Base-by-base conservation (phyloP, 2,888 invertebrate genomes). In the Norana najaformis region DNA sequence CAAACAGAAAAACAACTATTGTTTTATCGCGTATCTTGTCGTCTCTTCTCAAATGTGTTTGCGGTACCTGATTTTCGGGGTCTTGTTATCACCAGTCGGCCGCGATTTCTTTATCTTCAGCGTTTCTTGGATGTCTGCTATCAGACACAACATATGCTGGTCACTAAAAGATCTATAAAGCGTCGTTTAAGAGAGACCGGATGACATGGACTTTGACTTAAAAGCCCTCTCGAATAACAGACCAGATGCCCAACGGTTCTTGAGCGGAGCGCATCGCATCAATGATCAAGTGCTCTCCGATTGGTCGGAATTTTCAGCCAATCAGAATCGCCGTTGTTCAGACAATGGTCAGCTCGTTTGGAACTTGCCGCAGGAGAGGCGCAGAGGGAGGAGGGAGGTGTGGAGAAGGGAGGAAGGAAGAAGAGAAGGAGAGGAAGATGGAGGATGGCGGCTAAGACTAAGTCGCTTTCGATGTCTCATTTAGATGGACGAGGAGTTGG, bases 391-490 rank as follows among this genome's bases (percentile, higher is more conserved):
- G 11, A 16, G 69, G n/a, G 16, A n/a, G 16, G 8, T 4, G n/a
- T n/a, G n/a, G 16, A 13, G 69, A 69, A 16, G n/a, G n/a, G 13
- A 13, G n/a, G 13, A n/a, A 69, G 69, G 69, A n/a, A 16, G 16
- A 2, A 8, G 69, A 69, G n/a, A n/a, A n/a, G 69, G 69, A 2
- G 69, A 69, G 69, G n/a, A n/a, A 16, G 69, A 30, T 11, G 30
- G 8, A n/a, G 69, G n/a, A 69, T 69, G 69, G n/a, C 69, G n/a
- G 69, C 30, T 8, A n/a, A 69, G 69, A n/a, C 69, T 69, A 69
- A 69, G 69, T 69, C 69, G 69, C 69, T 69, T 69, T 69, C 69
- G 30, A 69, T 69, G 69, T 69, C n/a, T 69, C 69, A 69, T 69
- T 69, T 69, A 4, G n/a, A 69, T n/a, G 69, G 69, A 69, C 69